phyloP scores from a whole-genome alignment of 1,140 invertebrate species.

The Drosophila virilis region DNA sequence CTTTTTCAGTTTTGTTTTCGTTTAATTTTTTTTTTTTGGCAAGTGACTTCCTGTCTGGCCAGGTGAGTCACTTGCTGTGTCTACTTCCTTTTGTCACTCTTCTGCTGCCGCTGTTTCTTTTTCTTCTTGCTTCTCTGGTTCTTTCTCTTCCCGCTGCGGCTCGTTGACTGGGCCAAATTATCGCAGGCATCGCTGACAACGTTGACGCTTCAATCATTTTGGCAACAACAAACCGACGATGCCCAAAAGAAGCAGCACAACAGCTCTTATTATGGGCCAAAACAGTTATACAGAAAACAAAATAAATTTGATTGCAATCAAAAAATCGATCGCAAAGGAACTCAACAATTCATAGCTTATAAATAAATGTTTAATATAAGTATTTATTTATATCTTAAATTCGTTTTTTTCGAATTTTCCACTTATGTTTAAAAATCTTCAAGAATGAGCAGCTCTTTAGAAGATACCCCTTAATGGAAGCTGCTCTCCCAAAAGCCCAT shows the following conservation, averaged over 20 bases:
- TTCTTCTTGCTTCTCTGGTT: not conserved
- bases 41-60: constrained; percentile 25
- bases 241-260: not conserved
- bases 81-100: constrained; percentile 11
- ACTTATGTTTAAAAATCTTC: no score
- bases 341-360: no score
- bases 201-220: not conserved
- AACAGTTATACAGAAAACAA: no score
- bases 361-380: no score
- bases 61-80: constrained; percentile 27
- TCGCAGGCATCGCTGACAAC: constrained; percentile 13
- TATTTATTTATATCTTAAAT: no score
- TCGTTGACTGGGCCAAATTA: constrained; percentile 32
- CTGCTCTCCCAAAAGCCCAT: no score
- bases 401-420: no score
- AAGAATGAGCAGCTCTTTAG: no score
- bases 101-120: no score
- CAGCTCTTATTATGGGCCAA: not conserved
- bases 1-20: not conserved
- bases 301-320: no score
- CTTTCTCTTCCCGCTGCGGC: not conserved
- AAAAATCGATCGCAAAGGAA: no score
- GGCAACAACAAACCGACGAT: not conserved
- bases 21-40: constrained; percentile 20
- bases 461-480: no score